Evolutionary conservation across 2,888 invertebrate species (phyloP), one percentile per base, ranked within the genome.

Genomic region (Heliconius ismenius): DNA sequence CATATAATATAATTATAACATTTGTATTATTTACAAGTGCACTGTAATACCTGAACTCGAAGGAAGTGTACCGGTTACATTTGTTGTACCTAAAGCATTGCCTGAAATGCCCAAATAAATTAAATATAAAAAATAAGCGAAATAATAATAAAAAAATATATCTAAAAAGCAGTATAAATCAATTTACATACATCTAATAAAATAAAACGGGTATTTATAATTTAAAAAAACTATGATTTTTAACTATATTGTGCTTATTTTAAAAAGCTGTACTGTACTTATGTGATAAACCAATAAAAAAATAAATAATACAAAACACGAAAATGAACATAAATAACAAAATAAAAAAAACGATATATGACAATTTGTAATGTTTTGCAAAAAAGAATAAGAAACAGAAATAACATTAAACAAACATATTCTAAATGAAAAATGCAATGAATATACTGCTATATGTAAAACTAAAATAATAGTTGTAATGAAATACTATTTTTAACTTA

Each of bases 31-130:
- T 70, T 39, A 54, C 4, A 70, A 36, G 70, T 58, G 36, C 54
- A 54, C n/a, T 58, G 32, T 49, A 24, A 24, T 70, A 92, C 92
- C 89, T 87, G 89, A 84, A 65, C 86, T 86, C 11, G 88, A 83
- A 62, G 87, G 86, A 76, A 86, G 88, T 26, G 89, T 85, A 39
- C 89, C 88, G 10, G 90, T 88, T 1, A 87, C 86, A 78, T 82
- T 83, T 11, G 89, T 88, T 62, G 87, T 87, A 68, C 88, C 90
- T 83, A 90, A 85, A 82, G 86, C 89, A 39, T 84, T 80, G 80
- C 91, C 92, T 92, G 84, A 18, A 86, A 86, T 77, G 74, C 74
- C 74, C 77, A 72, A 70, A 74, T 60, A 79, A 70, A 68, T 43
- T 74, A 78, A 69, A 72, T 28, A 77, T 76, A 62, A 15, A 26